These are phyloP conservation scores for Hipparchia sbordonii DNA, from an alignment of 2,888 invertebrate genomes.

Conservation along the genomic window DNA sequence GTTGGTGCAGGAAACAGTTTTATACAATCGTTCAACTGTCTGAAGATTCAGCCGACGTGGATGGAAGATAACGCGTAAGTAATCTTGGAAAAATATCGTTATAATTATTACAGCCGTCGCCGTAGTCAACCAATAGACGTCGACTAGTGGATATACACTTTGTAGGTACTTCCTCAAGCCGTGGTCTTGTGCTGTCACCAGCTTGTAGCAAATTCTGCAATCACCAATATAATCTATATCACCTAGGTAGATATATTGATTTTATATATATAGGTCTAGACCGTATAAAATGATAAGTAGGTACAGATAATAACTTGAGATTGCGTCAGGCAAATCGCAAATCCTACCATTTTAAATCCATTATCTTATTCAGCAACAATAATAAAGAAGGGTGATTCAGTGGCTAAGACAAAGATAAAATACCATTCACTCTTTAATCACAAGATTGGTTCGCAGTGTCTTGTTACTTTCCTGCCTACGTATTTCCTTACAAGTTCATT, in stretches of 20 bases:
- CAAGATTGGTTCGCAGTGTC: slow-evolving; percentile 38
- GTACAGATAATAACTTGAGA: background rate
- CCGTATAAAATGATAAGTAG: too few relatives aligned
- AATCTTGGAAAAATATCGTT: background rate
- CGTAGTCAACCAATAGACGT: too few relatives aligned
- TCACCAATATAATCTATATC: too few relatives aligned
- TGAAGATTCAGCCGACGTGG: slow-evolving; percentile 93
- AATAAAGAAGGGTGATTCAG: slow-evolving; percentile 35
- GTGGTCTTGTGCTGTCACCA: too few relatives aligned
- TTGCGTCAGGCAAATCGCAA: slow-evolving; percentile 1
- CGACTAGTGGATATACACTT: too few relatives aligned
- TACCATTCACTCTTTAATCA: slow-evolving; percentile 38
- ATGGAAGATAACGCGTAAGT: slow-evolving; percentile 86
- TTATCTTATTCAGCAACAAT: slow-evolving; percentile 36
- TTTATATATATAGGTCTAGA: too few relatives aligned
- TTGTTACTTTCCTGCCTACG: slow-evolving; percentile 41
- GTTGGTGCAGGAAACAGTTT: slow-evolving; percentile 85
- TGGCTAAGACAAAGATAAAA: slow-evolving; percentile 55
- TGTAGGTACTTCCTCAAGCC: too few relatives aligned
- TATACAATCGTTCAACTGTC: slow-evolving; percentile 86
- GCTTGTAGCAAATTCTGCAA: too few relatives aligned
- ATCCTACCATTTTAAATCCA: slow-evolving; percentile 7
- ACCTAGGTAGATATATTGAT: too few relatives aligned
- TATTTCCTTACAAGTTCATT: slow-evolving; percentile 43
- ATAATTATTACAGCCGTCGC: too few relatives aligned